Percentiles rank a stretch among this genome's conserved stretches.
These are phyloP conservation scores for Apodemus speciosus DNA, from an alignment of 2,113 vertebrate species.

Conservation along the genomic window DNA sequence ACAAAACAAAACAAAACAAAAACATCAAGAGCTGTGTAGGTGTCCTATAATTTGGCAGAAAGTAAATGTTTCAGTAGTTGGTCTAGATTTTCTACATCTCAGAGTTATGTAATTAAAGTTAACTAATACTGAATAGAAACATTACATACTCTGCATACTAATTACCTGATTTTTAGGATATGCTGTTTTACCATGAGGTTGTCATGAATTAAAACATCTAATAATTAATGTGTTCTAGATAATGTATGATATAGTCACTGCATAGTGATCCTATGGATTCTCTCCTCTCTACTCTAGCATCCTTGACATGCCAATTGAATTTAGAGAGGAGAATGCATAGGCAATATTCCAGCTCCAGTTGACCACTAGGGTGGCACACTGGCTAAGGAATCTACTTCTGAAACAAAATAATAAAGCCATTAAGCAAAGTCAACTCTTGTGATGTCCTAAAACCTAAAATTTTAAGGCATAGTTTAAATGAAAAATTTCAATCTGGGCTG, in stretches of 20 bases:
- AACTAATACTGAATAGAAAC: background rate
- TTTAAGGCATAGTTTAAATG: background rate
- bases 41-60: background rate
- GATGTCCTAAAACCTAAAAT: conserved; percentile 24
- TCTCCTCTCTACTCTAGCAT: background rate
- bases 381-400: background rate
- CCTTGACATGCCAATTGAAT: background rate
- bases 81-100: background rate
- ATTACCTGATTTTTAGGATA: background rate
- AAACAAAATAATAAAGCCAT: background rate
- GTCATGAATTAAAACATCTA: background rate
- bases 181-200: background rate
- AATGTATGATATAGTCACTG: background rate
- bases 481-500: background rate
- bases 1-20: too few species aligned
- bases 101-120: background rate
- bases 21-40: background rate
- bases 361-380: conserved; percentile 31
- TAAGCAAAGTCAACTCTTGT: conserved; percentile 26
- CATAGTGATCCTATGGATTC: background rate
- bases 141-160: background rate
- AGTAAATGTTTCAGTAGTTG: background rate
- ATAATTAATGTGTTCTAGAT: background rate
- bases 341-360: conserved; percentile 17
- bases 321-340: background rate